Evolutionary conservation across 2,888 invertebrate genomes (phyloP).

Genomic region (Stenolophus ochropezus): DNA sequence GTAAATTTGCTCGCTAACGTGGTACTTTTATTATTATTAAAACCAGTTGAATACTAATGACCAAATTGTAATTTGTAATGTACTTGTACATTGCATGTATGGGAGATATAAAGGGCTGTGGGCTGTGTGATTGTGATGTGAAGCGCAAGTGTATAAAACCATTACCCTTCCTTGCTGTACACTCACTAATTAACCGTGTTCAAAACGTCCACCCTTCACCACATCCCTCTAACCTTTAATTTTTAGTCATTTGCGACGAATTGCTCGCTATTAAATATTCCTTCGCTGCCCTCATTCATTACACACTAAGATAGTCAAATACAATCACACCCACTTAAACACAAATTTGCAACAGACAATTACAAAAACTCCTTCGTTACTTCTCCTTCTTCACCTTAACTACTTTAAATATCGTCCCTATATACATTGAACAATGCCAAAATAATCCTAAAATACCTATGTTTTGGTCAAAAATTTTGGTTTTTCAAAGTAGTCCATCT

Average conservation of each 20-base stretch:
- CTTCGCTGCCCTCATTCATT: background rate
- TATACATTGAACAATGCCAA: too few relatives aligned
- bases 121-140: background rate
- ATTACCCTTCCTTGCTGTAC: background rate
- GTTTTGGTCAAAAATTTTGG: too few relatives aligned
- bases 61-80: background rate
- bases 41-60: background rate
- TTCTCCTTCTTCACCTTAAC: too few relatives aligned
- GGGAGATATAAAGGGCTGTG: background rate
- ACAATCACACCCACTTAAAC: too few relatives aligned
- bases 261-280: background rate
- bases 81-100: background rate
- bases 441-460: too few relatives aligned
- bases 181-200: background rate
- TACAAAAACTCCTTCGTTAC: too few relatives aligned
- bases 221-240: background rate
- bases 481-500: too few relatives aligned
- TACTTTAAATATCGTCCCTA: too few relatives aligned
- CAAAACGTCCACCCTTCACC: background rate
- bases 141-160: background rate
- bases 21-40: background rate
- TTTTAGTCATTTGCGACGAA: background rate
- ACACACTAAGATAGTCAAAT: background rate
- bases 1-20: conserved; percentile 31
- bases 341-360: too few relatives aligned